phyloP scores from a whole-genome alignment of 2,888 invertebrate genomes.

The Heliconius aoede region DNA sequence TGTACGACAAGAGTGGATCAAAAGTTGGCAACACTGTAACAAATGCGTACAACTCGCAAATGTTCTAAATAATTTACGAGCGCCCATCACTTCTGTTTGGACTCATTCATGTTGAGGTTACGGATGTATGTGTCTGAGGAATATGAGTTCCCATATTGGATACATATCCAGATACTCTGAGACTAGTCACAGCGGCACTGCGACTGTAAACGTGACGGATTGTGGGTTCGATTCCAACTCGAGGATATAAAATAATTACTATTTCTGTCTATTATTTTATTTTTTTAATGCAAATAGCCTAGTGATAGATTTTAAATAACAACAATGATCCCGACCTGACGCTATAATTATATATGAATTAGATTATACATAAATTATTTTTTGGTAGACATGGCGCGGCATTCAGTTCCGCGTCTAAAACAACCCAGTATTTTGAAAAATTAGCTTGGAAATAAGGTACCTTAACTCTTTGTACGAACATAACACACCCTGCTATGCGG shows the following conservation, averaged over 20 bases:
- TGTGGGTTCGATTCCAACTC: background rate
- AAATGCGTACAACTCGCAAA: slow-evolving; percentile 37
- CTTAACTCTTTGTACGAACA: too few relatives aligned
- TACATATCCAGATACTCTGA: background rate
- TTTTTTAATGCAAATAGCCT: too few relatives aligned
- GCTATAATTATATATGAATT: too few relatives aligned
- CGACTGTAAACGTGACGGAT: background rate
- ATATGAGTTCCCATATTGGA: slow-evolving; percentile 10
- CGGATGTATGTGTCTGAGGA: slow-evolving; percentile 28
- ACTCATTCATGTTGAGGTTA: slow-evolving; percentile 44
- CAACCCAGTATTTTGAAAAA: too few relatives aligned
- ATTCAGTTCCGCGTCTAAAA: too few relatives aligned
- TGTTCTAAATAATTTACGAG: slow-evolving; percentile 43
- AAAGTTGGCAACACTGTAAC: slow-evolving; percentile 41
- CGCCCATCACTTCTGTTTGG: slow-evolving; percentile 45
- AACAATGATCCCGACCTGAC: too few relatives aligned
- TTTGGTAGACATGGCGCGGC: too few relatives aligned
- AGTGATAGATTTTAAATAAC: too few relatives aligned
- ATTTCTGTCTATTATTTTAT: background rate
- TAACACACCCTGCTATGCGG: too few relatives aligned
- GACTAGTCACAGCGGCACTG: background rate
- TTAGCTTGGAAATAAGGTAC: too few relatives aligned
- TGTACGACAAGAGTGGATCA: slow-evolving; percentile 13
- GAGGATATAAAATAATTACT: background rate
- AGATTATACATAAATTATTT: too few relatives aligned